Evolutionary conservation across 2,113 vertebrate species (phyloP).

Genomic region (Cisticola juncidis): DNA sequence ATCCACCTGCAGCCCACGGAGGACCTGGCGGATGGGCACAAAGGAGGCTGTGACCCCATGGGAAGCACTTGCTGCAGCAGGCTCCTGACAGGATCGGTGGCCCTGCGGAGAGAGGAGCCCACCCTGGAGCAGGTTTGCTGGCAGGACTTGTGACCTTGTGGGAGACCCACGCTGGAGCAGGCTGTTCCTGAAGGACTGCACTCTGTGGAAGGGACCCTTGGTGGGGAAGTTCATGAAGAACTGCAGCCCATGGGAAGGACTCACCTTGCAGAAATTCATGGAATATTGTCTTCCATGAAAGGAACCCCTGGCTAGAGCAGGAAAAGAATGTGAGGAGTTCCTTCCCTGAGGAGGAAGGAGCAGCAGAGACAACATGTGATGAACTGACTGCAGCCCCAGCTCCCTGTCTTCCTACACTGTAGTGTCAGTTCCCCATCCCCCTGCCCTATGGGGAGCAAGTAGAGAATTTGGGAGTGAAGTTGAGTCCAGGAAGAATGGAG

Average conservation of each 20-base stretch:
- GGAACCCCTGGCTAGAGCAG: neutral
- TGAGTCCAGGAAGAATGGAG: neutral
- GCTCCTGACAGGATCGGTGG: neutral
- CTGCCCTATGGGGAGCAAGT: neutral
- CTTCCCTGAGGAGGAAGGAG: neutral
- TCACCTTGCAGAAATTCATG: neutral
- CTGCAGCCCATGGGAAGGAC: neutral
- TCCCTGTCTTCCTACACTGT: neutral
- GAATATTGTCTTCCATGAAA: neutral
- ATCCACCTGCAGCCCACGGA: no score
- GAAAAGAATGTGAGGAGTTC: neutral
- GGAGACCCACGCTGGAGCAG: neutral
- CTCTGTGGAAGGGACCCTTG: rapidly evolving
- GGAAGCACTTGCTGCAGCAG: neutral
- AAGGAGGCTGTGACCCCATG: neutral
- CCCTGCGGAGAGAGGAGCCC: neutral
- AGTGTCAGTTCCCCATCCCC: neutral
- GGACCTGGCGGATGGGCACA: neutral
- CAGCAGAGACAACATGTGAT: neutral
- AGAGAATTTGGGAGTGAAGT: neutral
- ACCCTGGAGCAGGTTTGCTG: neutral
- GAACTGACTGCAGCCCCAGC: neutral
- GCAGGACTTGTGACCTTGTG: neutral
- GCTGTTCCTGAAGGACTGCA: neutral
- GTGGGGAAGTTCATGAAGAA: neutral